A percentile compares a stretch with the other conserved stretches of the same genome.
Conservation (phyloP, 1,140 invertebrate genomes). For the Scaptomyza hsui region DNA sequence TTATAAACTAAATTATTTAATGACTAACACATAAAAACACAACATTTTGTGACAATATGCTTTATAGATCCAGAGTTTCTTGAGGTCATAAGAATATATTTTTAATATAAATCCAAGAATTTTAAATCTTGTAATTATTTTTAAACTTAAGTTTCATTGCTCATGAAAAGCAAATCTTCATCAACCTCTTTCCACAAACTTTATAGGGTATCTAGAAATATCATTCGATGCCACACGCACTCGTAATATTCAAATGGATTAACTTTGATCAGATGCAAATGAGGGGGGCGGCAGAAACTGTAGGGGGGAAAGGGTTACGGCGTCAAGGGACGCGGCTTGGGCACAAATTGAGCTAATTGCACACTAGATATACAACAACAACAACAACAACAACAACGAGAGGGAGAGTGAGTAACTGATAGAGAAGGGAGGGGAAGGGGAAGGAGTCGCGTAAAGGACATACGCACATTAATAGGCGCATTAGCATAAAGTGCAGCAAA, state of each 20-base stretch:
- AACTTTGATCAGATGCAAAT: conserved; percentile 71
- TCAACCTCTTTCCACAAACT: background rate
- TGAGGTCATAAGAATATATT: too few relatives aligned
- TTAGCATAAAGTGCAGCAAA: conserved; percentile 65
- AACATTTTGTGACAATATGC: too few relatives aligned
- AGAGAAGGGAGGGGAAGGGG: background rate
- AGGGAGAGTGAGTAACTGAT: background rate
- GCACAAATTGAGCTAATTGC: conserved; percentile 82
- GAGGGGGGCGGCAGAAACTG: background rate
- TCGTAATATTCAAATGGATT: conserved; percentile 73
- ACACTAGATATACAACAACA: conserved; percentile 58
- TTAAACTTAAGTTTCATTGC: too few relatives aligned
- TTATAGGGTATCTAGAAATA: conserved; percentile 19
- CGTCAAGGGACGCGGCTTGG: conserved; percentile 36
- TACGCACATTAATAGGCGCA: conserved; percentile 73
- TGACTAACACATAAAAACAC: too few relatives aligned
- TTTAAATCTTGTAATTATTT: too few relatives aligned
- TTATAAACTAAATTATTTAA: too few relatives aligned
- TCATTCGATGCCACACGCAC: conserved; percentile 3
- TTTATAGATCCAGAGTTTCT: too few relatives aligned
- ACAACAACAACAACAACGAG: conserved; percentile 6
- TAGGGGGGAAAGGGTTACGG: background rate
- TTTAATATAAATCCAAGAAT: too few relatives aligned
- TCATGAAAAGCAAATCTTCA: too few relatives aligned
- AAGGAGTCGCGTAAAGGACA: background rate